These are phyloP conservation scores for Ictidomys tridecemlineatus DNA, from an alignment of 2,113 vertebrate species.

Conservation along the genomic window DNA sequence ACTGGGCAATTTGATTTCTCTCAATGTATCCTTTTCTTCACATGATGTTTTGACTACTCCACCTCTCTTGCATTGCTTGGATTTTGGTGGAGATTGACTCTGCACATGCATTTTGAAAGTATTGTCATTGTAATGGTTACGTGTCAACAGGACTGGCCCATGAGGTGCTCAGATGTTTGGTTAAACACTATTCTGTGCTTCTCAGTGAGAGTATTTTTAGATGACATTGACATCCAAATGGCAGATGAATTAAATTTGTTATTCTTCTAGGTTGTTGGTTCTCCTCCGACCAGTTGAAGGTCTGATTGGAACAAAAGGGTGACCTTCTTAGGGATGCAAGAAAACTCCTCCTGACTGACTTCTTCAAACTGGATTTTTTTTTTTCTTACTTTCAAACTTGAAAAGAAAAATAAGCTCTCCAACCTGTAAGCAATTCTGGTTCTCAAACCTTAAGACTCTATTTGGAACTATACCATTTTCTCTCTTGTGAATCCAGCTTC, in stretches of 20 bases:
- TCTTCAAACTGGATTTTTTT: background rate
- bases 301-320: background rate
- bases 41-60: background rate
- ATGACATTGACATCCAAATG: background rate
- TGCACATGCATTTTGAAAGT: background rate
- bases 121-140: background rate
- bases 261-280: background rate
- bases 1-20: background rate
- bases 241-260: background rate
- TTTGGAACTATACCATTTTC: no score
- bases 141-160: background rate
- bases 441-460: no score
- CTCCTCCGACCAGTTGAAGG: background rate
- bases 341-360: background rate
- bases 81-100: background rate
- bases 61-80: background rate
- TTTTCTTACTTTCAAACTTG: background rate
- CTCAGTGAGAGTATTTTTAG: background rate
- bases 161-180: background rate
- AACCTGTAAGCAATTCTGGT: no score
- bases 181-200: background rate
- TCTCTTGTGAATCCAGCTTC: background rate
- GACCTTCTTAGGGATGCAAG: background rate
- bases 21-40: no score
- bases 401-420: background rate